Evolutionary conservation across 2,888 invertebrate species (phyloP).

Genomic region (Cosmia trapezina): DNA sequence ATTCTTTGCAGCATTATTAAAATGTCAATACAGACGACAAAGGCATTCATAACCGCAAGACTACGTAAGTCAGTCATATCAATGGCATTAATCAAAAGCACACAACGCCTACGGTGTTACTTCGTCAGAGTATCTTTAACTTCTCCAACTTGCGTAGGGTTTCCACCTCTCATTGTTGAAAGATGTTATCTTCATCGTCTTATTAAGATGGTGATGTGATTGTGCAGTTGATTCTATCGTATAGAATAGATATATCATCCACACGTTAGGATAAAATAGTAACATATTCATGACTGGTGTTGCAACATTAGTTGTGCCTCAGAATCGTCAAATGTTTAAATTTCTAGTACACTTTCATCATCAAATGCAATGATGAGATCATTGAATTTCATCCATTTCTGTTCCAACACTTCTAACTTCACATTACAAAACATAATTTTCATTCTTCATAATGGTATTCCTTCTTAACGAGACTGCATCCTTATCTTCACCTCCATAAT

Average conservation of each 20-base stretch:
- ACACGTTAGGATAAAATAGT: conserved; percentile 5
- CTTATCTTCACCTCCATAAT: conserved; percentile 18
- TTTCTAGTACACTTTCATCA: background rate
- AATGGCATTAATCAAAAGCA: conserved; percentile 56
- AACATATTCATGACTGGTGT: conserved; percentile 14
- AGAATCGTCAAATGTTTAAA: background rate
- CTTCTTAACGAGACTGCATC: conserved; percentile 4
- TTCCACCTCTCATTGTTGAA: conserved; percentile 40
- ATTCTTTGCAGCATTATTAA: conserved; percentile 12
- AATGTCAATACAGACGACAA: conserved; percentile 30
- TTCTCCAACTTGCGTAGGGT: conserved; percentile 47
- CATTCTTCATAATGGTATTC: background rate
- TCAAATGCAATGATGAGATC: no score
- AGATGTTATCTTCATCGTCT: conserved; percentile 34
- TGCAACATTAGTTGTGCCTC: conserved; percentile 7
- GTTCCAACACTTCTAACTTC: background rate
- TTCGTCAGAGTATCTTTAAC: conserved; percentile 43
- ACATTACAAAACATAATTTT: background rate
- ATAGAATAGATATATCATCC: background rate
- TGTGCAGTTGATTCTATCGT: conserved; percentile 20
- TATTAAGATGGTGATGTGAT: conserved; percentile 45
- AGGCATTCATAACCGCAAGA: conserved; percentile 34
- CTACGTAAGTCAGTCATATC: conserved; percentile 50
- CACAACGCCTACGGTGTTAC: conserved; percentile 49
- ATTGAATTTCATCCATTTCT: background rate